Percentiles rank a stretch among this genome's conserved stretches.
Evolutionary conservation across 2,113 vertebrate species (phyloP).

Genomic region (Lagopus leucura): DNA sequence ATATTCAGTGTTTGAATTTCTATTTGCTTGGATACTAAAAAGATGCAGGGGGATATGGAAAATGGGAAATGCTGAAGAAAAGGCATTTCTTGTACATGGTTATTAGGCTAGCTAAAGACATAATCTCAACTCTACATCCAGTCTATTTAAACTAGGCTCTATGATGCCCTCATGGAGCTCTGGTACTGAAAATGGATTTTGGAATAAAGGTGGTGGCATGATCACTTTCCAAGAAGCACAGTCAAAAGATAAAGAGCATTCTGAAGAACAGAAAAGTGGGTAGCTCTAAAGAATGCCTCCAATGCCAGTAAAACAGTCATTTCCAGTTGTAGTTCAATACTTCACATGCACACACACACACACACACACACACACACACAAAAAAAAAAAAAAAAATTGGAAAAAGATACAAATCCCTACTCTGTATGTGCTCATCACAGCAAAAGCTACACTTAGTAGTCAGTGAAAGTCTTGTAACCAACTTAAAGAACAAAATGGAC

Average conservation of each 20-base stretch:
- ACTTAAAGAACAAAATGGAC: neutral
- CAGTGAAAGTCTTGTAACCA: neutral
- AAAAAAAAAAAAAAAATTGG: neutral
- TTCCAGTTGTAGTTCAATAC: neutral
- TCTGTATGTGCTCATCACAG: neutral
- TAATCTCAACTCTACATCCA: neutral
- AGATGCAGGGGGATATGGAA: neutral
- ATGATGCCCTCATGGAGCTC: neutral
- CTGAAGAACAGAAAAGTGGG: neutral
- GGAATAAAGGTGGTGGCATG: neutral
- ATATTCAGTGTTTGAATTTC: neutral
- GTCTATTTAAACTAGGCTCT: neutral
- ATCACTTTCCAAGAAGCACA: neutral
- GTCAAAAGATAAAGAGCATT: neutral
- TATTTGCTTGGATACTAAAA: neutral
- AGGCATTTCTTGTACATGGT: neutral
- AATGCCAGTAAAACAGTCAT: neutral
- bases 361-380: too few species aligned
- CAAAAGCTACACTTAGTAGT: neutral
- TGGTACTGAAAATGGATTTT: neutral
- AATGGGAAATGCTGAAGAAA: neutral
- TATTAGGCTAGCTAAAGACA: neutral
- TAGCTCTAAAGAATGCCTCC: neutral
- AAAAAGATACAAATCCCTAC: neutral
- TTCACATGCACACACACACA: neutral